Evolutionary conservation across 2,113 vertebrate genomes (phyloP), one percentile per base, ranked within the genome.

Genomic region (Ptilonorhynchus violaceus): DNA sequence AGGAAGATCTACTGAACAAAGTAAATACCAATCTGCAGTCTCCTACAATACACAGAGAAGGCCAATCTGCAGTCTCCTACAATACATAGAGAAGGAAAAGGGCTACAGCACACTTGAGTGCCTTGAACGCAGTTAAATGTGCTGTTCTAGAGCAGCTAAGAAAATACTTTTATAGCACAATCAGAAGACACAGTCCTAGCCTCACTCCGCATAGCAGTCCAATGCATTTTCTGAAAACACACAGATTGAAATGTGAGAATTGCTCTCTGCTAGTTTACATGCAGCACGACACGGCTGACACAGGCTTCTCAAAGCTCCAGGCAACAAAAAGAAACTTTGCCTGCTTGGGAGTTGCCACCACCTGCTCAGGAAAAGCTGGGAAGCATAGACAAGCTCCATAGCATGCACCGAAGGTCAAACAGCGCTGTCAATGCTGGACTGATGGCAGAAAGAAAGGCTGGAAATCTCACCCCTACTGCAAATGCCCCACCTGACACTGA

Each of bases 1-100:
- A 87, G 66, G 60, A 89, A 96, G 27, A 72, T 64, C 68, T 49
- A 75, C 64, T 37, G 44, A 92, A 76, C 25, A 82, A 91, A 92
- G 70, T 69, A 94, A 91, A 80, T 77, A 92, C n/a, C 35, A 69
- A 25, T 70, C 42, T 83, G 50, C 0, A 3, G 74, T 50, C 50
- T 88, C 77, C 67, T 66, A 5, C 28, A 62, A 82, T 13, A 88
- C 10, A 52, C 37, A 39, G 10, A 39, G 37, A 39, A 39, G 37
- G 37, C n/a, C 35, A 69, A 28, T 70, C 42, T 83, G 50, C 0
- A 3, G 74, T 50, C 50, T 88, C 80, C 67, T 66, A 5, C 28
- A 42, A 42, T 42, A 42, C 12, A 42, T 4, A 39, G 12, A 63
- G 52, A 49, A 88, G 50, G 30, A 55, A 46, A 83, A 77, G 13